Conservation (phyloP, 2,888 invertebrate genomes). For the Deilephila elpenor region DNA sequence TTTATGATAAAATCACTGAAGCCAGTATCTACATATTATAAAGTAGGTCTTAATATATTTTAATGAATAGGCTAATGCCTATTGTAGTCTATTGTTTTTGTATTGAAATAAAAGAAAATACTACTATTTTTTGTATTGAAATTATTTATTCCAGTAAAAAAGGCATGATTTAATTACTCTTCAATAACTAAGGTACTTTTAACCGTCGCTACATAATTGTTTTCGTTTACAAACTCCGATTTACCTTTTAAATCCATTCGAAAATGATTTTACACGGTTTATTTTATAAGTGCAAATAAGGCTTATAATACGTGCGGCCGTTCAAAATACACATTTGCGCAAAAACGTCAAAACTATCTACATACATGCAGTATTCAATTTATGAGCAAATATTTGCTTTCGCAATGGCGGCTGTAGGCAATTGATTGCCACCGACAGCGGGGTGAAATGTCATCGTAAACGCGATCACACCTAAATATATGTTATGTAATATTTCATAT, state of each 20-base stretch:
- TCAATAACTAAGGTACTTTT: too few relatives aligned
- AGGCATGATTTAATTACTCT: neutral
- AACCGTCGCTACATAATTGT: neutral
- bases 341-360: conserved; percentile 31
- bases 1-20: too few relatives aligned
- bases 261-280: neutral
- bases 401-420: conserved; percentile 31
- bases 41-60: too few relatives aligned
- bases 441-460: conserved; percentile 29
- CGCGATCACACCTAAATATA: neutral
- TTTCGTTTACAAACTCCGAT: neutral
- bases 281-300: neutral
- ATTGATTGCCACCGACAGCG: conserved; percentile 33
- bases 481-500: too few relatives aligned
- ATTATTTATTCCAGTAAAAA: neutral
- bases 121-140: too few relatives aligned
- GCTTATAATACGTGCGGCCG: neutral
- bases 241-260: neutral
- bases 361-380: conserved; percentile 33
- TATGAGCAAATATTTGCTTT: conserved; percentile 35
- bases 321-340: conserved; percentile 22
- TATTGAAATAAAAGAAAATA: too few relatives aligned
- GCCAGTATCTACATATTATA: too few relatives aligned
- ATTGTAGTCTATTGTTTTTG: too few relatives aligned
- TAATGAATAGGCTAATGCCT: too few relatives aligned